Percentiles rank a stretch among this genome's conserved stretches.
These are phyloP conservation scores for Drosophila colorata DNA, from an alignment of 2,888 invertebrate species.

Conservation along the genomic window DNA sequence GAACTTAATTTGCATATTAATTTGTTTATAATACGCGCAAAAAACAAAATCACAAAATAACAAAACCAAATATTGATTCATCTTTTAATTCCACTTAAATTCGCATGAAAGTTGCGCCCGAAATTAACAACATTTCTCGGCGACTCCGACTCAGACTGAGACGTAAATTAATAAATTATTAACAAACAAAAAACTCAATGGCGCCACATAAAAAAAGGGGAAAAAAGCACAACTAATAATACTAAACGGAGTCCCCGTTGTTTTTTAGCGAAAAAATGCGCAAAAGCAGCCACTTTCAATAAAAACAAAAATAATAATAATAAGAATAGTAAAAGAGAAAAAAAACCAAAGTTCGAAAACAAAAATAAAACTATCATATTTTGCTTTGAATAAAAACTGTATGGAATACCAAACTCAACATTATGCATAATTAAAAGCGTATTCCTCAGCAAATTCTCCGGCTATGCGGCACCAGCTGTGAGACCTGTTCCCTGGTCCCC, in stretches of 20 bases:
- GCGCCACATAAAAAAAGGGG: constrained; percentile 54
- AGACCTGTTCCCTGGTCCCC: constrained; percentile 53
- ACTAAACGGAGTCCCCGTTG: constrained; percentile 60
- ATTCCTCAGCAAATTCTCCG: too few relatives aligned
- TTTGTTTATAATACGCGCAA: constrained; percentile 34
- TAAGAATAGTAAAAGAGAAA: background rate
- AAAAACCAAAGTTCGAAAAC: constrained; percentile 20
- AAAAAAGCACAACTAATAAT: constrained; percentile 17
- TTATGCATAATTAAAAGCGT: constrained; percentile 69
- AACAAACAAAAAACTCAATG: constrained; percentile 39
- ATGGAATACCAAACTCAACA: constrained; percentile 30
- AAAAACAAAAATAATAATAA: constrained; percentile 1
- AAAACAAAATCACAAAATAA: constrained; percentile 5
- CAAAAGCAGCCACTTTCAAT: constrained; percentile 42
- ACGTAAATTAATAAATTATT: constrained; percentile 68
- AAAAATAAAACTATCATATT: constrained; percentile 40
- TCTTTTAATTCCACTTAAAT: constrained; percentile 55
- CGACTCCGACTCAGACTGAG: constrained; percentile 41
- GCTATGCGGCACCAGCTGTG: too few relatives aligned
- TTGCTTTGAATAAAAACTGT: constrained; percentile 37
- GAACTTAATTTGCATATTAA: constrained; percentile 64
- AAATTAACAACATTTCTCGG: constrained; percentile 62
- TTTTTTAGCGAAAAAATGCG: constrained; percentile 46
- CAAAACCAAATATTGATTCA: constrained; percentile 62
- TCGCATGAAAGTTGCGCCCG: constrained; percentile 58